A percentile compares a stretch with the other conserved stretches of the same genome.
These are phyloP conservation scores for Cirrhinus molitorella DNA, from an alignment of 2,797 vertebrate genomes.

Conservation along the genomic window DNA sequence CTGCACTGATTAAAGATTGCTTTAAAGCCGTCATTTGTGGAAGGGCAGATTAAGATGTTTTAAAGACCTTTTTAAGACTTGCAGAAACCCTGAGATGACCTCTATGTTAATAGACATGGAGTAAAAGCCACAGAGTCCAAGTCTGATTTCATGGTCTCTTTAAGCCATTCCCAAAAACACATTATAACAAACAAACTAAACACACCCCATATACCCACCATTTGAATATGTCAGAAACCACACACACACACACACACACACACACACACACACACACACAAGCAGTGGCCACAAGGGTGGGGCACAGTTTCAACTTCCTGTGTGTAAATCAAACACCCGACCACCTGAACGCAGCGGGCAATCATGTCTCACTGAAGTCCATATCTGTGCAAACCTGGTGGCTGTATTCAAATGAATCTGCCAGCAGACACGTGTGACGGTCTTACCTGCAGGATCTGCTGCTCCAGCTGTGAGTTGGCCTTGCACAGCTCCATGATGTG, in stretches of 20 bases:
- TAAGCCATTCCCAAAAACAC: slow-evolving; percentile 7
- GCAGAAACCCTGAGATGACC: background rate
- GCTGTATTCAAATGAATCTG: slow-evolving; percentile 41
- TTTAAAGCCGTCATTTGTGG: background rate
- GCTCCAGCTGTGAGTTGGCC: slow-evolving; percentile 78
- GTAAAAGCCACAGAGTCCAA: background rate
- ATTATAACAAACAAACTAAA: slow-evolving; percentile 26
- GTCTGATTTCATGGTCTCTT: slow-evolving; percentile 10
- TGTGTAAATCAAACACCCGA: slow-evolving; percentile 7
- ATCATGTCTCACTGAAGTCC: background rate
- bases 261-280: slow-evolving; percentile 4
- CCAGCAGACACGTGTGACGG: background rate
- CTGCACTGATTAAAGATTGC: background rate
- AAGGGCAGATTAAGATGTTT: background rate
- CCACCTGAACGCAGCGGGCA: background rate
- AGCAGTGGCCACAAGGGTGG: background rate
- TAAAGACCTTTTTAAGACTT: background rate
- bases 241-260: slow-evolving; percentile 2
- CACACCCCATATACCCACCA: background rate
- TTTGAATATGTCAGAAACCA: slow-evolving; percentile 29
- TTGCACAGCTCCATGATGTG: slow-evolving; percentile 80
- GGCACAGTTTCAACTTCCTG: background rate
- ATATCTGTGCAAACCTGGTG: slow-evolving; percentile 46
- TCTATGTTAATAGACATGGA: background rate
- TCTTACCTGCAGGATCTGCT: slow-evolving; percentile 80